Percentiles rank a stretch among this genome's conserved stretches.
phyloP scores from a whole-genome alignment of 2,888 invertebrate genomes.

The Hoplodrina ambigua region DNA sequence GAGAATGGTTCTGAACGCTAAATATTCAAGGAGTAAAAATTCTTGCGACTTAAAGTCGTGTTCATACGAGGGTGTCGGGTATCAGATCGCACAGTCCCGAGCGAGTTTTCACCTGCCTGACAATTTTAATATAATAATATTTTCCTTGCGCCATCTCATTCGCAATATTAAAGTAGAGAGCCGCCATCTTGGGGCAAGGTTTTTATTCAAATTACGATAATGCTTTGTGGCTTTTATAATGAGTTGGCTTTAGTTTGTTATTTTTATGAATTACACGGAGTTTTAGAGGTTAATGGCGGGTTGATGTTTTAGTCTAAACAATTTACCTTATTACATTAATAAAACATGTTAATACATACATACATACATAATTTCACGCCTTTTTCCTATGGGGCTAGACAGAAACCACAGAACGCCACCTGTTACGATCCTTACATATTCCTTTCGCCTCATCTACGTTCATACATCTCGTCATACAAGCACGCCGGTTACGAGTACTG shows the following conservation, averaged over 20 bases:
- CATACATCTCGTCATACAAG: too few relatives aligned
- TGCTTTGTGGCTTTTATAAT: conserved; percentile 56
- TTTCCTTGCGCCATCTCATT: conserved; percentile 64
- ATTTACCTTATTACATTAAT: background rate
- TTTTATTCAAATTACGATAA: conserved; percentile 68
- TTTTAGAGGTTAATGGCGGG: conserved; percentile 21
- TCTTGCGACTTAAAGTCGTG: conserved; percentile 58
- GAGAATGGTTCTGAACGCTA: conserved; percentile 34
- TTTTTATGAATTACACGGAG: conserved; percentile 46
- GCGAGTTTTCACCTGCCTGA: conserved; percentile 75
- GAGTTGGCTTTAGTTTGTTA: conserved; percentile 47
- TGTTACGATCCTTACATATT: too few relatives aligned
- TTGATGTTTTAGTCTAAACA: conserved; percentile 13
- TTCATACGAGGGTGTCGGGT: conserved; percentile 57
- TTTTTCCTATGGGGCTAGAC: too few relatives aligned
- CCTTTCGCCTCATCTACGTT: too few relatives aligned
- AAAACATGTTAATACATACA: background rate
- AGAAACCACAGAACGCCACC: too few relatives aligned
- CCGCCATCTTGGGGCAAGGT: conserved; percentile 48
- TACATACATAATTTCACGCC: too few relatives aligned
- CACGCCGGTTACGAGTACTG: too few relatives aligned
- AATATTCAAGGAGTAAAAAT: conserved; percentile 60
- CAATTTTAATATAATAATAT: conserved; percentile 84
- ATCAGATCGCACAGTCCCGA: conserved; percentile 69
- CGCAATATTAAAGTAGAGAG: conserved; percentile 68